Evolutionary conservation across 2,888 invertebrate species (phyloP).

Genomic region (Tipula vernalis): DNA sequence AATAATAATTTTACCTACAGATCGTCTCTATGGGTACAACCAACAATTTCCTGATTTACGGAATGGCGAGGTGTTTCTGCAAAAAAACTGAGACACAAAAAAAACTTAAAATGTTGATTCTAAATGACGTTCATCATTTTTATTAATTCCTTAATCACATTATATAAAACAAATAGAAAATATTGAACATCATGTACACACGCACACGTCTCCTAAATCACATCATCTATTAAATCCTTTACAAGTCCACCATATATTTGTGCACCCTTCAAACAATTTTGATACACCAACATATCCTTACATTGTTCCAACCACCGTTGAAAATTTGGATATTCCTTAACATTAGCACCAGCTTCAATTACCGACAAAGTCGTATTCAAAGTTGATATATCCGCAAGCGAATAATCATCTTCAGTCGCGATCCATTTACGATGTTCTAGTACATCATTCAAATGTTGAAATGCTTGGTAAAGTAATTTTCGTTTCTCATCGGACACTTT

Average conservation of each 20-base stretch:
- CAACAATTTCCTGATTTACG: too few species aligned
- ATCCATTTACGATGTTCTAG: background rate
- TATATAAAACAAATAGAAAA: background rate
- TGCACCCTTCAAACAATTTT: background rate
- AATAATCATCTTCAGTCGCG: background rate
- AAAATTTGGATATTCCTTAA: background rate
- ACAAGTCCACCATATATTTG: background rate
- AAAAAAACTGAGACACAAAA: too few species aligned
- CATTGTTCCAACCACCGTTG: background rate
- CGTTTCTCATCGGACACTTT: background rate
- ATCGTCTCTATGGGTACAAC: too few species aligned
- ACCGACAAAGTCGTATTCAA: background rate
- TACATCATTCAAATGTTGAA: background rate
- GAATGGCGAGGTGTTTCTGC: too few species aligned
- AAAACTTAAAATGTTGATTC: too few species aligned
- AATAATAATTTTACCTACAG: too few species aligned
- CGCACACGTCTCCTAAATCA: background rate
- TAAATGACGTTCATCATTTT: too few species aligned
- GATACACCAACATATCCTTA: background rate
- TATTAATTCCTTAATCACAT: too few species aligned
- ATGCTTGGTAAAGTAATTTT: background rate
- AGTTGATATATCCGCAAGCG: background rate
- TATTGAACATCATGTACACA: background rate
- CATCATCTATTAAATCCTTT: background rate
- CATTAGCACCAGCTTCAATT: background rate